phyloP scores from a whole-genome alignment of 1,140 invertebrate genomes.

The Octopus bimaculoides region DNA sequence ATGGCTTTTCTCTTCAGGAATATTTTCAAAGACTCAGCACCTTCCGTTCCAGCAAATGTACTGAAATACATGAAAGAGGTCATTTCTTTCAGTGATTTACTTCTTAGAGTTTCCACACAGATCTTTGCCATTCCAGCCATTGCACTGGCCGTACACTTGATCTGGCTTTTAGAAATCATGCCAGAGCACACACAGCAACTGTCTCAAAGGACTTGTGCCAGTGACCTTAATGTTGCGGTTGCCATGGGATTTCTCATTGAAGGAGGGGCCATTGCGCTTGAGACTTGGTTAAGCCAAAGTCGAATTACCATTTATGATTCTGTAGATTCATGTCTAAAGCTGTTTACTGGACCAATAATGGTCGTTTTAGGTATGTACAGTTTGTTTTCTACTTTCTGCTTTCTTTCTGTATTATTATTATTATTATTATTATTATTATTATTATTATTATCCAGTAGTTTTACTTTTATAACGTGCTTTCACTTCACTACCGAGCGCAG shows the following conservation, averaged over 20 bases:
- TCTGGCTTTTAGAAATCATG: neutral
- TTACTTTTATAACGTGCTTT: too few relatives aligned
- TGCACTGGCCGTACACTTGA: neutral
- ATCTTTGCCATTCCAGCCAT: constrained; percentile 3
- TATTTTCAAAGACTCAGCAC: neutral
- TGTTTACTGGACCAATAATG: neutral
- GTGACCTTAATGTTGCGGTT: neutral
- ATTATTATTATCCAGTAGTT: too few relatives aligned
- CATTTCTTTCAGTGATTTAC: neutral
- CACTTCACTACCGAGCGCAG: too few relatives aligned
- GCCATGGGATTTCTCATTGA: neutral
- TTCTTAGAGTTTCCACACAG: neutral
- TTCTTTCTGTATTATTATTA: too few relatives aligned
- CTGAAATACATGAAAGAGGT: neutral
- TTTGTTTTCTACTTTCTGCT: neutral
- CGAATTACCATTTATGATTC: neutral
- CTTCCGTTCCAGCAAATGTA: neutral
- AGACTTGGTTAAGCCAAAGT: neutral
- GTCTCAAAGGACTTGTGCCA: neutral
- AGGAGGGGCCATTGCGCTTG: neutral
- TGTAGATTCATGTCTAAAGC: neutral
- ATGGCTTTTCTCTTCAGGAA: neutral
- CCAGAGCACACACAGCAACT: neutral
- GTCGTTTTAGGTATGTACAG: neutral
- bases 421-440: too few relatives aligned